Percentiles rank a stretch among this genome's conserved stretches.
phyloP scores from a whole-genome alignment of 2,797 vertebrate species.

The Lophura swinhoii region DNA sequence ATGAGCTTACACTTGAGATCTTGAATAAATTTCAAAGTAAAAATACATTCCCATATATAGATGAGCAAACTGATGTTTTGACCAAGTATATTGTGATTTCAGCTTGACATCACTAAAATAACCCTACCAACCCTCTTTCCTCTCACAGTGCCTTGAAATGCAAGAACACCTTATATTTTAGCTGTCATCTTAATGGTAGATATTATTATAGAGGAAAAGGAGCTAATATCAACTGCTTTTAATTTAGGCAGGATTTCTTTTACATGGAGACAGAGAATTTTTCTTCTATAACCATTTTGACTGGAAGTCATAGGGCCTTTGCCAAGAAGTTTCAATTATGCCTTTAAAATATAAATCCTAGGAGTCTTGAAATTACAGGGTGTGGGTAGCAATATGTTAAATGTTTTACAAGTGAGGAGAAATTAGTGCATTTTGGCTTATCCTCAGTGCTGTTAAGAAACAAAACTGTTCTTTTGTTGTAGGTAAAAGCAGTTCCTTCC shows the following conservation, averaged over 20 bases:
- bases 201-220: constrained; percentile 46
- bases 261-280: constrained; percentile 51
- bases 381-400: constrained; percentile 69
- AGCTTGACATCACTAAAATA: constrained; percentile 33
- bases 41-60: constrained; percentile 7
- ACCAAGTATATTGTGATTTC: constrained; percentile 42
- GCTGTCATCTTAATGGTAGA: constrained; percentile 44
- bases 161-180: constrained; percentile 56
- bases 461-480: constrained; percentile 51
- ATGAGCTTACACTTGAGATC: not conserved
- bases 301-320: constrained; percentile 44
- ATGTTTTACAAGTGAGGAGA: constrained; percentile 70
- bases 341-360: constrained; percentile 71
- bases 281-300: constrained; percentile 53
- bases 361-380: constrained; percentile 69
- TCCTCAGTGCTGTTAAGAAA: constrained; percentile 45
- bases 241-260: constrained; percentile 51
- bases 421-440: constrained; percentile 68
- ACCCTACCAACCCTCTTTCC: constrained; percentile 3
- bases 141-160: constrained; percentile 37
- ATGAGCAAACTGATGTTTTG: constrained; percentile 41
- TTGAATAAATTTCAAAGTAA: constrained; percentile 34
- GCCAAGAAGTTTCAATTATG: constrained; percentile 72
- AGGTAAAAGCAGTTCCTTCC: constrained; percentile 41
- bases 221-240: constrained; percentile 65